Evolutionary conservation across 2,888 invertebrate species (phyloP).

Genomic region (Malthinus seriepunctatus): DNA sequence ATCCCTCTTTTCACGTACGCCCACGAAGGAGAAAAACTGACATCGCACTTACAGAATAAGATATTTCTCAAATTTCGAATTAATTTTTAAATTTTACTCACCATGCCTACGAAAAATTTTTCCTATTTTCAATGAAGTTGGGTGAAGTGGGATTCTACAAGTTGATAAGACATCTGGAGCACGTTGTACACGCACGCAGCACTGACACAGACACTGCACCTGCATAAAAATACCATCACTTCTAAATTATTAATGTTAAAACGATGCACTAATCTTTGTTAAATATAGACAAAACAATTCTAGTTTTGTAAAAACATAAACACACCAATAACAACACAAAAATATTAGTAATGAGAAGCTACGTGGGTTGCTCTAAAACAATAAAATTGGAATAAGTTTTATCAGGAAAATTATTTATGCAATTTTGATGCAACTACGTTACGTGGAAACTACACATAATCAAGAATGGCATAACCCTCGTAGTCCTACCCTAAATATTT

Average conservation of each 20-base stretch:
- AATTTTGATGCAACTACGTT: no score
- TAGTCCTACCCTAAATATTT: no score
- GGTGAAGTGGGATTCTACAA: not conserved
- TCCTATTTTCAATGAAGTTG: conserved; percentile 2
- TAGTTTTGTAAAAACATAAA: not conserved
- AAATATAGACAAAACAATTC: not conserved
- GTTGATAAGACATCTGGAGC: conserved; percentile 14
- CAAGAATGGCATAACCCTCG: no score
- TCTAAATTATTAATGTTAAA: conserved; percentile 6
- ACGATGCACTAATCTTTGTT: conserved; percentile 1
- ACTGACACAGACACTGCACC: conserved; percentile 29
- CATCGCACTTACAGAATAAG: no score
- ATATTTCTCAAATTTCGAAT: no score
- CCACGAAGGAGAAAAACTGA: no score
- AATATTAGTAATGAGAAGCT: no score
- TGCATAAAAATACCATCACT: conserved; percentile 11
- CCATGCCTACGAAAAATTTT: conserved; percentile 3
- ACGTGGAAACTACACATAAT: no score
- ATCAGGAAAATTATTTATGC: no score
- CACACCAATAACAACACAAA: not conserved
- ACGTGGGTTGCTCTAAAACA: no score
- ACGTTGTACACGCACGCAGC: conserved; percentile 15
- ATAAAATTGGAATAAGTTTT: no score
- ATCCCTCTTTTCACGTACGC: no score
- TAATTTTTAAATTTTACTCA: not conserved